phyloP scores from a whole-genome alignment of 2,888 invertebrate species.

The Dimorphilus gyrociliatus region DNA sequence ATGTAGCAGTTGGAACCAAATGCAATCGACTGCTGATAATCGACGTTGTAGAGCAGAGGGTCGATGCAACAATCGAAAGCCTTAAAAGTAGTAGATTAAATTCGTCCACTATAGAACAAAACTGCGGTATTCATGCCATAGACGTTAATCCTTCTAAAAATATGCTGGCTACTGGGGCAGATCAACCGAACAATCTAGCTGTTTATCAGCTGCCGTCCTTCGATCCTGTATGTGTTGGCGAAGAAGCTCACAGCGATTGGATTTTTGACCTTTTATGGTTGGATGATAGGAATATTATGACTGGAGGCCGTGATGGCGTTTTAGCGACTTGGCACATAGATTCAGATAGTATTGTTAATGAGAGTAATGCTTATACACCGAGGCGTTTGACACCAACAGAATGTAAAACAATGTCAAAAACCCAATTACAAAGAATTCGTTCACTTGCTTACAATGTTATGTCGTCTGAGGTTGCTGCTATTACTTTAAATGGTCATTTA shows the following conservation, averaged over 20 bases:
- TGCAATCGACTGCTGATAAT: slow-evolving; percentile 49
- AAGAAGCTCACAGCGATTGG: slow-evolving; percentile 69
- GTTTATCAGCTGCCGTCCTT: slow-evolving; percentile 77
- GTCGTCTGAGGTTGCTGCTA: no score
- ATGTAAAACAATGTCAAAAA: no score
- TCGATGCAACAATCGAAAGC: no score
- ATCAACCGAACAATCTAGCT: slow-evolving; percentile 79
- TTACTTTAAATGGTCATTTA: no score
- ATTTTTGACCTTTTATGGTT: slow-evolving; percentile 83
- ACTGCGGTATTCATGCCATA: slow-evolving; percentile 77
- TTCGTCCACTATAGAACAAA: slow-evolving; percentile 27
- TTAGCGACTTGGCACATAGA: no score
- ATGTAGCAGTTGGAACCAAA: slow-evolving; percentile 89
- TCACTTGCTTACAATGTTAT: no score
- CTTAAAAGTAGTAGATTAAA: slow-evolving; percentile 40
- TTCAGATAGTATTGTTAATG: no score
- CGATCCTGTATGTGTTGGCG: slow-evolving; percentile 82
- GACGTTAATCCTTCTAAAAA: slow-evolving; percentile 78
- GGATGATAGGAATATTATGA: slow-evolving; percentile 83
- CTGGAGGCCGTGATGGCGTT: slow-evolving; percentile 44
- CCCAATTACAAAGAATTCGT: no score
- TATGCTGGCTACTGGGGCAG: slow-evolving; percentile 72
- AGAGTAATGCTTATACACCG: no score
- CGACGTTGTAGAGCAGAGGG: no score
- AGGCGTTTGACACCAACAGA: no score